These are phyloP conservation scores for Monoplex corrugatus DNA, from an alignment of 2,888 invertebrate species.

Conservation along the genomic window DNA sequence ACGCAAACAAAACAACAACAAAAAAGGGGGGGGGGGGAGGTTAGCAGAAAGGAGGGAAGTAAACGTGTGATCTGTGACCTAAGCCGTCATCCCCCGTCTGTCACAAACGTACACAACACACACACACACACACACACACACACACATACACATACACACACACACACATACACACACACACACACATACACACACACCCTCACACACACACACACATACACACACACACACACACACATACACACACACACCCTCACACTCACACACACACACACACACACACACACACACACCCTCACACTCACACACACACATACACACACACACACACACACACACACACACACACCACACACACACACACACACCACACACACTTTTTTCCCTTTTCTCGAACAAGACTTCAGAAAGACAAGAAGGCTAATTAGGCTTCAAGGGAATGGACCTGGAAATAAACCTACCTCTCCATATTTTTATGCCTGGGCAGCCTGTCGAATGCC, in stretches of 20 bases:
- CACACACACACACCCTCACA: neutral
- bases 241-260: neutral
- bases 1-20: no score
- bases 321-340: constrained; percentile 22
- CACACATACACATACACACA: neutral
- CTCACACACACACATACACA: neutral
- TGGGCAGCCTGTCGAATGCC: no score
- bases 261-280: neutral
- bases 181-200: neutral
- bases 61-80: no score
- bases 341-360: neutral
- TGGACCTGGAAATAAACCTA: no score
- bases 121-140: neutral
- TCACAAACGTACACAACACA: neutral
- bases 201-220: constrained; percentile 16
- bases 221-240: neutral
- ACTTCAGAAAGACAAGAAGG: no score
- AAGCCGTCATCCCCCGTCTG: no score
- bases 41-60: no score
- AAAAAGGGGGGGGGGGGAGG: neutral
- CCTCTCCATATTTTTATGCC: no score
- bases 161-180: constrained; percentile 25
- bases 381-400: no score
- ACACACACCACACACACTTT: no score
- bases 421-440: no score